Percentiles rank a stretch among this genome's conserved stretches.
phyloP scores from a whole-genome alignment of 1,140 invertebrate species.

The Anagrus nilaparvatae region DNA sequence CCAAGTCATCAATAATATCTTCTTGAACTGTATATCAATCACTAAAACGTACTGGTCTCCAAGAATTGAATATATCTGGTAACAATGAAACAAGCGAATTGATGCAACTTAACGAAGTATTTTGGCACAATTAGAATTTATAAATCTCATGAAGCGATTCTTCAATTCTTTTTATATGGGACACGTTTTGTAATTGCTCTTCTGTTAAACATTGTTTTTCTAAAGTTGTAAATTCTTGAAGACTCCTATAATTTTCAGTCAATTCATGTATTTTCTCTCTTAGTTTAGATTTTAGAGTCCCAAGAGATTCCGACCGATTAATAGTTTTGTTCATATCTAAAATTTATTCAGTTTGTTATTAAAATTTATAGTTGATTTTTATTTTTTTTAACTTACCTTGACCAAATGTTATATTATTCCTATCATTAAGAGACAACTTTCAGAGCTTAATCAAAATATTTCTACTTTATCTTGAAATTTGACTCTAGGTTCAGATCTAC shows the following conservation, averaged over 20 bases:
- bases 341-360: too few relatives aligned
- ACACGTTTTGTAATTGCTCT: slow-evolving; percentile 13
- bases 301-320: slow-evolving; percentile 12
- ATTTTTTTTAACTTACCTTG: background rate
- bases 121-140: too few relatives aligned
- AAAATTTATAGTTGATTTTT: too few relatives aligned
- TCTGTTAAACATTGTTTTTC: slow-evolving; percentile 28
- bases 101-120: slow-evolving; percentile 11
- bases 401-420: slow-evolving; percentile 5
- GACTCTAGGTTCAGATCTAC: slow-evolving; percentile 1
- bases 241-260: slow-evolving; percentile 18
- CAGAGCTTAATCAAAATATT: slow-evolving; percentile 8
- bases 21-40: background rate
- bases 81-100: background rate
- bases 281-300: slow-evolving; percentile 24
- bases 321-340: too few relatives aligned
- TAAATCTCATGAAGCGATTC: too few relatives aligned
- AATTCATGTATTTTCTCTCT: slow-evolving; percentile 20
- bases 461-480: slow-evolving; percentile 15
- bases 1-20: background rate
- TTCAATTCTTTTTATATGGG: slow-evolving; percentile 6
- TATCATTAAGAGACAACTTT: too few relatives aligned
- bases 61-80: slow-evolving; percentile 7
- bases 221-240: slow-evolving; percentile 27
- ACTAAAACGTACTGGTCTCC: slow-evolving; percentile 4